phyloP scores from a whole-genome alignment of 2,888 invertebrate genomes.

The Trachelus stipa region DNA sequence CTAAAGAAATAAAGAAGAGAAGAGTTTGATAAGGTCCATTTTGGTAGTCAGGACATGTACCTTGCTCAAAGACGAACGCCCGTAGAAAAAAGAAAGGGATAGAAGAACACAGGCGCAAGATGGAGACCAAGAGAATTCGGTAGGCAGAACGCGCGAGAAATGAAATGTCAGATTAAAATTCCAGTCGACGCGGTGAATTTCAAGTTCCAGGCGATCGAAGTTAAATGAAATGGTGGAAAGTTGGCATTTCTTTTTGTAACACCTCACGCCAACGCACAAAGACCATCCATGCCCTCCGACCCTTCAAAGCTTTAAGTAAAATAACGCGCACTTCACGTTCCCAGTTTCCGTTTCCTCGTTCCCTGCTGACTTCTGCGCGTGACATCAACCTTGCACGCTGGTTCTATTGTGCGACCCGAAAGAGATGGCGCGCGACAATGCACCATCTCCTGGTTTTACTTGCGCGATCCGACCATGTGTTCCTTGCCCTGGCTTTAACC shows the following conservation, averaged over 20 bases:
- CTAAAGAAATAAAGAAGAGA: neutral
- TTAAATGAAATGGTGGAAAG: slow-evolving; percentile 31
- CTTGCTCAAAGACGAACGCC: neutral
- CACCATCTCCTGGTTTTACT: neutral
- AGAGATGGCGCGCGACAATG: neutral
- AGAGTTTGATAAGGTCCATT: neutral
- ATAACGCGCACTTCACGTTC: neutral
- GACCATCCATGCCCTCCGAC: neutral
- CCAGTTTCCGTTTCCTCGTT: neutral
- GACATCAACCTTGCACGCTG: neutral
- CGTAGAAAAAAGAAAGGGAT: neutral
- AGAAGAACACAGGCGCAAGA: neutral
- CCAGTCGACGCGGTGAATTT: slow-evolving; percentile 13
- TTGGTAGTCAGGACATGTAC: neutral
- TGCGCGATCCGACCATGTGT: neutral
- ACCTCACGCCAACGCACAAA: neutral
- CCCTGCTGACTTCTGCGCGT: neutral
- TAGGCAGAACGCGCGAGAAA: neutral
- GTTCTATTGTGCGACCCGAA: neutral
- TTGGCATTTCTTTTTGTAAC: slow-evolving; percentile 17
- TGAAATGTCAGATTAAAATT: slow-evolving; percentile 28
- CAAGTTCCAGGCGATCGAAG: slow-evolving; percentile 15
- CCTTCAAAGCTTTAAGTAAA: neutral
- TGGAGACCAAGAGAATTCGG: neutral
- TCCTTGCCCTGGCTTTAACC: slow-evolving; percentile 2